These are phyloP conservation scores for Pipistrellus pipistrellus DNA, from an alignment of 2,797 vertebrate species.

Conservation along the genomic window DNA sequence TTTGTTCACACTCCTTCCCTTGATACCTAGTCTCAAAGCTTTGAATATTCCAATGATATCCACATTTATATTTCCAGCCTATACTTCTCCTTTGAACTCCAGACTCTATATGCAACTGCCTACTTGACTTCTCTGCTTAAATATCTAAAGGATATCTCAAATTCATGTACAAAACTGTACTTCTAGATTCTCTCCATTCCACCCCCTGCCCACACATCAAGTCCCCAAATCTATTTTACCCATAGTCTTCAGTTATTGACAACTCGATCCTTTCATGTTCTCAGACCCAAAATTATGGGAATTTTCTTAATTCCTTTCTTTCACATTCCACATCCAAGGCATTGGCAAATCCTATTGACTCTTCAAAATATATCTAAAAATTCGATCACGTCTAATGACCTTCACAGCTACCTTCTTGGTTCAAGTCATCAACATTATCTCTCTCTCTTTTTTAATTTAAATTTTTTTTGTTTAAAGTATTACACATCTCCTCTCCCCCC, in stretches of 20 bases:
- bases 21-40: not conserved
- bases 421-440: conserved; percentile 1
- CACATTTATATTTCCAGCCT: conserved; percentile 14
- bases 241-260: not conserved
- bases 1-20: not conserved
- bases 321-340: not conserved
- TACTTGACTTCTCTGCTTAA: not conserved
- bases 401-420: not conserved
- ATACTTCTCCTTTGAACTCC: not conserved
- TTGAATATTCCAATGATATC: not conserved
- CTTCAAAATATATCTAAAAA: not conserved
- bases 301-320: not conserved
- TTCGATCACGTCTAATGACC: not conserved
- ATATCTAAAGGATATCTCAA: conserved; percentile 36
- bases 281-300: not conserved
- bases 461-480: too few relatives aligned
- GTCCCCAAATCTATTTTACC: not conserved
- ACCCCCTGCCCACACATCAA: not conserved
- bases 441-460: not conserved
- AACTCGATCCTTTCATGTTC: not conserved
- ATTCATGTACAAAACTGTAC: not conserved
- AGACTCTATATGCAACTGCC: not conserved
- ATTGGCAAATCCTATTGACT: not conserved
- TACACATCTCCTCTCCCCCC: too few relatives aligned
- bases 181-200: not conserved